phyloP scores from a whole-genome alignment of 2,797 vertebrate genomes.

The Phoebastria nigripes region DNA sequence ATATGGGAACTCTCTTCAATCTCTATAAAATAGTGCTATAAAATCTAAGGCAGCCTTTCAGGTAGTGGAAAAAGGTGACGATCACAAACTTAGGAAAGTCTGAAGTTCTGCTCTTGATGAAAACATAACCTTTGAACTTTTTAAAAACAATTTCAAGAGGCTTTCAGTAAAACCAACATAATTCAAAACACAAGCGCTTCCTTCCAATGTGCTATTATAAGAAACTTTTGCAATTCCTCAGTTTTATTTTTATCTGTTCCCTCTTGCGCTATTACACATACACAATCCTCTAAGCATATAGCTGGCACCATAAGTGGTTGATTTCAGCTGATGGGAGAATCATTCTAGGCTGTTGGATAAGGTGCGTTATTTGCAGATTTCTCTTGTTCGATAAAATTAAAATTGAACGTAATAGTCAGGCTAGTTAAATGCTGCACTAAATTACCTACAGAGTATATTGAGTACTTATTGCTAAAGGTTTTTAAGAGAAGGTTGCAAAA shows the following conservation, averaged over 20 bases:
- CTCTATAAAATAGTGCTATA: fast-evolving
- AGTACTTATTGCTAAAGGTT: neutral
- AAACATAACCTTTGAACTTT: neutral
- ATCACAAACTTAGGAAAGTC: neutral
- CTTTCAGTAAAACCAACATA: neutral
- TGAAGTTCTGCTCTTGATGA: neutral
- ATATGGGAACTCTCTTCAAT: fast-evolving
- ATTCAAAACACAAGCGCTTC: neutral
- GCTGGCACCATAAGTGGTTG: neutral
- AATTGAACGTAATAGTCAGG: neutral
- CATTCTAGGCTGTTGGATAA: neutral
- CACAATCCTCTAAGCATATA: neutral
- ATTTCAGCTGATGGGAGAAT: neutral
- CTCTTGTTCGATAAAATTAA: neutral
- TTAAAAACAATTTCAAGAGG: neutral
- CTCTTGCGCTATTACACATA: neutral
- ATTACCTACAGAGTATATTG: fast-evolving
- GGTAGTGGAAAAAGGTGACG: neutral
- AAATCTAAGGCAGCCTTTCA: neutral
- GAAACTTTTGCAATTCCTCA: neutral
- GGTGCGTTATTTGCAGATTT: neutral
- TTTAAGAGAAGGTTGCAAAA: neutral
- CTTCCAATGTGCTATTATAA: neutral
- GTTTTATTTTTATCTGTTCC: neutral
- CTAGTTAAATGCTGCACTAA: neutral